Base-by-base conservation (phyloP, 92 coral and sea anemone genomes). In the Epizoanthus fatuus region DNA sequence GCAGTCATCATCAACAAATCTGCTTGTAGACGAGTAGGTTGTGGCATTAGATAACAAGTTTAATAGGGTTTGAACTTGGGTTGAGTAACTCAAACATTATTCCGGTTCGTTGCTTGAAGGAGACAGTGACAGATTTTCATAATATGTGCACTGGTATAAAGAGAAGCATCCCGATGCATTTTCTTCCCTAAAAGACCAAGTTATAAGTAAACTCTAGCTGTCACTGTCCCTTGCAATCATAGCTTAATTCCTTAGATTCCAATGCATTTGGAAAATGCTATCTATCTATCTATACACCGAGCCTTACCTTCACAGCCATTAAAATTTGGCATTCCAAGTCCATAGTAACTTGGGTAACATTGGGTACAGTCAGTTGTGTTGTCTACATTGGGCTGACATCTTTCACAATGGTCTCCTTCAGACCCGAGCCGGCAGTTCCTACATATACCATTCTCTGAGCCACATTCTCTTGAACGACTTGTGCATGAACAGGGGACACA, bases 391-490 rank as follows among this genome's bases (percentile, higher is more conserved):
- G 86, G 88, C 65, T 93, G 90, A 38, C 99, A 97, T 11, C 66
- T 60, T 79, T 93, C 93, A 73, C 99, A 97, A 86, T 65, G 69
- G 47, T 82, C 35, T 57, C 99, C 99, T 77, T 74, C 83, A 40
- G 99, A 93, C 60, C 98, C 98, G 22, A 89, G 84, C 62, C 99
- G 90, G 86, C 99, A 97, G 93, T 93, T 85, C 4, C 58, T 74
- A 65, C 99, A 97, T 47, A 64, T 72, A 7, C 99, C 96, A 54
- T 88, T 86, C 90, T 95, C 99, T 49, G 90, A 91, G 29, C 91
- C 80, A 59, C 99, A 97, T 7, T 89, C 90, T 5, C 68, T 62
- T 59, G 99, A 97, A 51, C 99, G 95, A 66, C 81, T 75, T 14
- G 84, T 91, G 72, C 99, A 97, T 9, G 93, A 81, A 58, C 99